A percentile compares a stretch with the other conserved stretches of the same genome.
Conservation (phyloP, 2,113 vertebrate genomes). For the Paramisgurnus dabryanus region DNA sequence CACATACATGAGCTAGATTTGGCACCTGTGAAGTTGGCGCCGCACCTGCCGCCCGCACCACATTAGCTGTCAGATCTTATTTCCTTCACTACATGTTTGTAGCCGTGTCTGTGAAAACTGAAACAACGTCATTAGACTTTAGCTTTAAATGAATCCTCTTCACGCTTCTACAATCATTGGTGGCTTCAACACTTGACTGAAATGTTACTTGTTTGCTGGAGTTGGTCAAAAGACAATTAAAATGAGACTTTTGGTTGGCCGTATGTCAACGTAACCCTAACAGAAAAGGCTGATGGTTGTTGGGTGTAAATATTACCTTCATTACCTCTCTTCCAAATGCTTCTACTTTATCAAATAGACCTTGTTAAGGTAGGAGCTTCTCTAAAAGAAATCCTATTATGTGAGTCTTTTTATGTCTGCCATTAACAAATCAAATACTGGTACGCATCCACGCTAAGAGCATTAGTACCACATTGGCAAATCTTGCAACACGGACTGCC, state of each 20-base stretch:
- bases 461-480: constrained; percentile 1
- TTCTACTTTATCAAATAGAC: background rate
- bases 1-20: background rate
- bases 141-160: constrained; percentile 18
- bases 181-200: no score
- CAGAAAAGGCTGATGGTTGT: background rate
- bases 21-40: background rate
- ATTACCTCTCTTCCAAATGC: constrained; percentile 7
- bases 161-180: background rate
- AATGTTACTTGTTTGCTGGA: background rate
- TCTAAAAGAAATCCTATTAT: background rate
- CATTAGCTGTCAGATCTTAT: constrained; percentile 11
- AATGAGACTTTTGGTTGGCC: background rate
- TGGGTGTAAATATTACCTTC: background rate
- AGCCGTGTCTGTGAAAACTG: background rate
- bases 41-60: background rate
- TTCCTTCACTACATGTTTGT: background rate
- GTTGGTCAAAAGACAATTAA: background rate
- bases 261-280: background rate
- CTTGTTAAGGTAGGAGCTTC: background rate
- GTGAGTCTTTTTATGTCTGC: background rate
- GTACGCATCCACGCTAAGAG: background rate
- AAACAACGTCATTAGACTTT: constrained; percentile 23
- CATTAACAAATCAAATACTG: constrained; percentile 17
- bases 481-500: background rate